These are phyloP conservation scores for Drosophila rubida DNA, from an alignment of 2,888 invertebrate genomes.

Conservation along the genomic window DNA sequence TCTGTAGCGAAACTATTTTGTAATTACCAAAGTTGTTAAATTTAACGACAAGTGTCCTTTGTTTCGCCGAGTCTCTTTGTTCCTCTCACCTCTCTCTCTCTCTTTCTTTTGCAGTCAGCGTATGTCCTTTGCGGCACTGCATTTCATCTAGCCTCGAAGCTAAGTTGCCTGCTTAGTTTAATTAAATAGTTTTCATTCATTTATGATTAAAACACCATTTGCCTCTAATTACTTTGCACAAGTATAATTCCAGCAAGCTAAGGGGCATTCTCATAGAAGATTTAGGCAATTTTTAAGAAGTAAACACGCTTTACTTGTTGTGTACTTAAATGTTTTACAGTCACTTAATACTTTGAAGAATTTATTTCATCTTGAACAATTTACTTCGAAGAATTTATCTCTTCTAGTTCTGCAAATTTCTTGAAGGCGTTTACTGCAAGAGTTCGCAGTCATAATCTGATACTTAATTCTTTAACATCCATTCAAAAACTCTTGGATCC, in stretches of 20 bases:
- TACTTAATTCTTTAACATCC: too few relatives aligned
- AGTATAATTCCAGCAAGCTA: background rate
- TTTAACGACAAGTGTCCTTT: conserved; percentile 56
- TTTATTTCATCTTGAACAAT: too few relatives aligned
- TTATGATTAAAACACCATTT: conserved; percentile 55
- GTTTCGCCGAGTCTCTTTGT: conserved; percentile 1
- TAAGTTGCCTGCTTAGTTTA: conserved; percentile 20
- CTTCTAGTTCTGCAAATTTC: too few relatives aligned
- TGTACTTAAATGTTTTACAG: too few relatives aligned
- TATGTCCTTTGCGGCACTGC: conserved; percentile 16
- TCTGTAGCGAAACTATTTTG: conserved; percentile 66
- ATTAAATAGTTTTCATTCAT: conserved; percentile 57
- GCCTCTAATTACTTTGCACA: conserved; percentile 37
- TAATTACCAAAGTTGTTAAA: conserved; percentile 74
- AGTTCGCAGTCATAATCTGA: too few relatives aligned
- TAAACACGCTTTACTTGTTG: too few relatives aligned
- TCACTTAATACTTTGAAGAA: too few relatives aligned
- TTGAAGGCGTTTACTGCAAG: too few relatives aligned
- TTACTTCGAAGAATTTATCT: too few relatives aligned
- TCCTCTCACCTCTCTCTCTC: background rate
- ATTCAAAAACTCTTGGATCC: too few relatives aligned
- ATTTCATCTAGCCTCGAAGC: conserved; percentile 2
- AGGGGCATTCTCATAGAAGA: background rate
- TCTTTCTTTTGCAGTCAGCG: conserved; percentile 1
- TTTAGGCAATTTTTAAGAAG: too few relatives aligned